These are phyloP conservation scores for Papilio xuthus DNA, from an alignment of 1,140 invertebrate species.

Conservation along the genomic window DNA sequence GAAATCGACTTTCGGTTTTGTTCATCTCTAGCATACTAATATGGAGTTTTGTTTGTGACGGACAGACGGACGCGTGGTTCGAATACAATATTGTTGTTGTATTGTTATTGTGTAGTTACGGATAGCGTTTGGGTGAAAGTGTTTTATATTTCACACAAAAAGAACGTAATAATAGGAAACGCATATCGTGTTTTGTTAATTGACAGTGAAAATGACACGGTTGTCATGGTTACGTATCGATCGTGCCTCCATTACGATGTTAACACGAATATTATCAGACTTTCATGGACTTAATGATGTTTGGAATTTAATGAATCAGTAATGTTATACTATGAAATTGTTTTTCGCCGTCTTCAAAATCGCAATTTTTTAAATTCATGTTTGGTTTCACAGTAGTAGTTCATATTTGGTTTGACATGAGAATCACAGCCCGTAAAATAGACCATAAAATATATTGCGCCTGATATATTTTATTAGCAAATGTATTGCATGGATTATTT, in stretches of 20 bases:
- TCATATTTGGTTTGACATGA: not conserved
- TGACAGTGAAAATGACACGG: not conserved
- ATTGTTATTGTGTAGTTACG: constrained; percentile 4
- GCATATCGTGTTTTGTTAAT: constrained; percentile 12
- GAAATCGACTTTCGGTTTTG: constrained; percentile 31
- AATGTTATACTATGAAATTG: too few species aligned
- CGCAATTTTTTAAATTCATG: too few species aligned
- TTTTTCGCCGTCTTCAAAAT: too few species aligned
- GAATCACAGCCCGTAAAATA: not conserved
- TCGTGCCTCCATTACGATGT: not conserved
- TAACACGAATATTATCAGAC: not conserved
- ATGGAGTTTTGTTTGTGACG: constrained; percentile 24
- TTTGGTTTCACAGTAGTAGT: too few species aligned
- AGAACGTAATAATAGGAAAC: constrained; percentile 18
- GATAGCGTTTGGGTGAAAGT: constrained; percentile 27
- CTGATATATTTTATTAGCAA: not conserved
- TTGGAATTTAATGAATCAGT: not conserved
- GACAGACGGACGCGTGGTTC: not conserved
- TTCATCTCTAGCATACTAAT: constrained; percentile 29
- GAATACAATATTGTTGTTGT: constrained; percentile 11
- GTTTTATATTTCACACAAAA: constrained; percentile 27
- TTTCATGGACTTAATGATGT: too few species aligned
- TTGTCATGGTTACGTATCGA: not conserved
- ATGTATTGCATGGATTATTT: not conserved
- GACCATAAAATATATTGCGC: not conserved